Base-by-base conservation (phyloP, 92 coral and sea anemone genomes). In the Diadumene lineata region DNA sequence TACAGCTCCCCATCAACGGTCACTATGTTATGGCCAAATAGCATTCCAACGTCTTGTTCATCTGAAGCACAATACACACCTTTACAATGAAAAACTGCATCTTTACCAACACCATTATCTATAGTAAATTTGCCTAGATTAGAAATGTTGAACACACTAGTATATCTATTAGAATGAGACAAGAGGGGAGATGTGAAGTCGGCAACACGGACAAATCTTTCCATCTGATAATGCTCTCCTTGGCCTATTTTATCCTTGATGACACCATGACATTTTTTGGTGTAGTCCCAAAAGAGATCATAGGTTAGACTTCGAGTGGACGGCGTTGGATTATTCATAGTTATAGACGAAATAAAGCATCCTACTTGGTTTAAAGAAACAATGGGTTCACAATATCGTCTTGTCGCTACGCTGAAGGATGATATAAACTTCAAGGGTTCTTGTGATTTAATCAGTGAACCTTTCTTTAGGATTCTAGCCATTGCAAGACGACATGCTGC, bases 1-100 rank as follows among this genome's bases (percentile, higher is more conserved):
- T 82, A 82, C 43, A 87, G 27, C n/a, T 56, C 72, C 25, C 85
- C 88, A 64, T 87, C 81, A 1, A 87, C 88, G 28, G 91, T 74
- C 8, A 87, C 76, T 21, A 87, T 31, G 24, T 73, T 83, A 72
- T 78, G 66, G 15, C 72, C 78, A 25, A 87, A 87, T 50, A 68
- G 60, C 13, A 60, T 84, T 7, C 91, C 85, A n/a, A 26, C 66
- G 31, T 30, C 43, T 16, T 85, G 77, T 15, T 66, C 86, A 23
- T 78, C 82, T 26, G 81, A 77, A 0, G 86, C 83, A 69, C 68
- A 68, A 58, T 69, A 78, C 26, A 67, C 68, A 24, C 83, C 83
- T 18, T 55, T 58, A 34, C 68, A 57, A n/a, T 78, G 30, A 61
- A 48, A 69, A 10, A 44, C 23, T 44, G 66, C 50, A 33, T 25